Percentiles rank a stretch among this genome's conserved stretches.
phyloP scores from a whole-genome alignment of 2,888 invertebrate genomes.

The Drosophila flavopinicola region DNA sequence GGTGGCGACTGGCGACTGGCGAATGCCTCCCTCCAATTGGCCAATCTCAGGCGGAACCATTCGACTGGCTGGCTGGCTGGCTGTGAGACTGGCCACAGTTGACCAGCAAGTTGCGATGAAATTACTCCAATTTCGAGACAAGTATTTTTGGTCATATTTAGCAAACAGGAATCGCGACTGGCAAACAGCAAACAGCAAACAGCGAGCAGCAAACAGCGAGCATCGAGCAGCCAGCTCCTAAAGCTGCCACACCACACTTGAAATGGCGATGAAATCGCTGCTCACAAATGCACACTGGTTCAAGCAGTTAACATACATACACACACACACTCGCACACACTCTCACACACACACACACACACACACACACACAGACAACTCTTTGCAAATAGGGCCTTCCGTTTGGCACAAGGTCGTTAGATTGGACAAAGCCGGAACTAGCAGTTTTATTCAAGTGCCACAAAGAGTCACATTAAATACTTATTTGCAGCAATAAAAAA shows the following conservation, averaged over 20 bases:
- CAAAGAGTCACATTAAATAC: too few relatives aligned
- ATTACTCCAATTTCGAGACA: conserved; percentile 81
- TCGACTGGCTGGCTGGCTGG: conserved; percentile 4
- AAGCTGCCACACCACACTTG: conserved; percentile 64
- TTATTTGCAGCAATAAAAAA: too few relatives aligned
- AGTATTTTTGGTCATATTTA: conserved; percentile 81
- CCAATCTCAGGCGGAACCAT: conserved; percentile 69
- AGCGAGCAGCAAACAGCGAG: background rate
- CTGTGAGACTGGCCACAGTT: conserved; percentile 12
- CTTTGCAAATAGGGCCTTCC: too few relatives aligned
- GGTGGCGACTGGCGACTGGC: conserved; percentile 21
- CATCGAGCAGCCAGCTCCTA: conserved; percentile 1
- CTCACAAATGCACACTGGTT: conserved; percentile 48
- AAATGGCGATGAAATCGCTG: conserved; percentile 82
- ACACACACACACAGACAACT: background rate
- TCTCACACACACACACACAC: background rate
- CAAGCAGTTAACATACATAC: background rate
- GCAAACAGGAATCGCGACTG: conserved; percentile 70
- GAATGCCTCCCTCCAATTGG: conserved; percentile 34
- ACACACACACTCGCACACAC: background rate
- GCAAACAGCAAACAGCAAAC: background rate
- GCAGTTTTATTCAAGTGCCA: too few relatives aligned
- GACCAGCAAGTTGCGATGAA: conserved; percentile 56
- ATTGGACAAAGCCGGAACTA: background rate
- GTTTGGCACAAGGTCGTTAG: background rate